Conservation (phyloP, 2,888 invertebrate species). For the Dorcus parallelipipedus region DNA sequence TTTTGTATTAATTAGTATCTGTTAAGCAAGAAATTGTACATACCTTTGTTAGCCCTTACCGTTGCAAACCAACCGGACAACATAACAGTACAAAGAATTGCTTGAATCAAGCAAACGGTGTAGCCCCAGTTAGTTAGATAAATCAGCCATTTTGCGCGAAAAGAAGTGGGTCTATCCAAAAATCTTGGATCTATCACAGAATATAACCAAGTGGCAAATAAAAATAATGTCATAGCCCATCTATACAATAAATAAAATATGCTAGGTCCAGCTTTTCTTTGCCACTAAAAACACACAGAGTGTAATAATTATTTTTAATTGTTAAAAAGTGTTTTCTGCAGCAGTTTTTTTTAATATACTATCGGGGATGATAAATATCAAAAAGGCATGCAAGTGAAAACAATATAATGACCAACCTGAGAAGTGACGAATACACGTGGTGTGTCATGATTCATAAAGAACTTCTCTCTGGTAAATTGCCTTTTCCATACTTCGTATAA, state of each 20-base stretch:
- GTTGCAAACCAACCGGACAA: slow-evolving; percentile 25
- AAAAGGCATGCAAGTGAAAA: too few species aligned
- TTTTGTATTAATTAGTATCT: too few species aligned
- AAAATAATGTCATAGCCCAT: slow-evolving; percentile 55
- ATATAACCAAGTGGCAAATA: slow-evolving; percentile 42
- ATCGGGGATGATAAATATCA: too few species aligned
- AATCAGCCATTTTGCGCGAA: slow-evolving; percentile 64
- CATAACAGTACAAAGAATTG: slow-evolving; percentile 49
- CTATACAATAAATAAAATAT: slow-evolving; percentile 52
- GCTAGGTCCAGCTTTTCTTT: slow-evolving; percentile 51
- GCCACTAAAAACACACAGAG: slow-evolving; percentile 55
- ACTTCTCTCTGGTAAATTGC: slow-evolving; percentile 34
- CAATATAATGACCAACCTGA: slow-evolving; percentile 34
- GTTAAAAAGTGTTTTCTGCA: neutral
- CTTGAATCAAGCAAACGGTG: slow-evolving; percentile 56
- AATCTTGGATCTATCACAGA: slow-evolving; percentile 44
- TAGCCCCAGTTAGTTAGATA: slow-evolving; percentile 75
- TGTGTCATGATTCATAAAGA: slow-evolving; percentile 36
- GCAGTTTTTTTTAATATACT: too few species aligned
- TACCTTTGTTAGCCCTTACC: slow-evolving; percentile 5
- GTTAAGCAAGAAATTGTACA: neutral
- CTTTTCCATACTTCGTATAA: slow-evolving; percentile 36
- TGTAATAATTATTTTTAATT: neutral
- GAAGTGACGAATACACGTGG: slow-evolving; percentile 38
- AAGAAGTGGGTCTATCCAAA: slow-evolving; percentile 45